These are phyloP conservation scores for Epirrhoe tristata DNA, from an alignment of 2,888 invertebrate genomes.

Conservation along the genomic window DNA sequence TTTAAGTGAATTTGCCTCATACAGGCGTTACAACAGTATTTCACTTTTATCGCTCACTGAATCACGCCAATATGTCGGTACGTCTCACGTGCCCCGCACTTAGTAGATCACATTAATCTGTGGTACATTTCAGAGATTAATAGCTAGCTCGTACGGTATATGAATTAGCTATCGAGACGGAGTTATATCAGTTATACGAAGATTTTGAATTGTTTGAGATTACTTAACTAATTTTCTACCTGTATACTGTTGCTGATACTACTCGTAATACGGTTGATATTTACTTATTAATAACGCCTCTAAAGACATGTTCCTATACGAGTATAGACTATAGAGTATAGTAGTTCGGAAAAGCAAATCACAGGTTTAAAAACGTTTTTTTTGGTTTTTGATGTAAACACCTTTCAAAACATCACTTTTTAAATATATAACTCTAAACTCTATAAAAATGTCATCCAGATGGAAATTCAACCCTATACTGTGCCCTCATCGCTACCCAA, in stretches of 20 bases:
- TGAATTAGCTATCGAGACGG: conserved; percentile 49
- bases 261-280: no score
- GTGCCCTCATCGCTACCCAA: no score
- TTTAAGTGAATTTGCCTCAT: conserved; percentile 16
- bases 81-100: conserved; percentile 45
- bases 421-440: no score
- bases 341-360: no score
- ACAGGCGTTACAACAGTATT: conserved; percentile 33
- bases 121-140: conserved; percentile 55
- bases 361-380: no score
- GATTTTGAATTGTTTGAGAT: not conserved
- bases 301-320: no score
- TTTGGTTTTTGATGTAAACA: no score
- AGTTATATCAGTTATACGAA: conserved; percentile 20
- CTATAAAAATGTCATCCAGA: no score
- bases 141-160: conserved; percentile 42
- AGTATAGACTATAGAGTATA: no score
- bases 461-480: no score
- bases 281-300: no score
- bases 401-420: no score
- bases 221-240: not conserved
- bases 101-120: conserved; percentile 56
- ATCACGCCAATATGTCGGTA: conserved; percentile 52
- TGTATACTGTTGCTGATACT: not conserved
- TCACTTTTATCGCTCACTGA: conserved; percentile 45